Conservation (phyloP, 2,888 invertebrate species). For the Lymantria monacha region DNA sequence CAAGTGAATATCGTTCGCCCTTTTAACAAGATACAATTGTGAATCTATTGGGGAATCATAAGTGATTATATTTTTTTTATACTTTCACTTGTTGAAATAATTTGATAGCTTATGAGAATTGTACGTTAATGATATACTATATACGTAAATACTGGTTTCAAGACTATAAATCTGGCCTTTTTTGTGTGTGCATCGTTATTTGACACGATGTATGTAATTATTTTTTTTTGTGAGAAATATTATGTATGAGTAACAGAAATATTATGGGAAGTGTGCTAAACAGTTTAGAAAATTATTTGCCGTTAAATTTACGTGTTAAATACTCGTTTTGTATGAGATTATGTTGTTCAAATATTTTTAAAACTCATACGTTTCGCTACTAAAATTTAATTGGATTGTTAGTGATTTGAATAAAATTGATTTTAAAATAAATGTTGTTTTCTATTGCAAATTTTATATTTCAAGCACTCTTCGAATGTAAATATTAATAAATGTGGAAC, state of each 20-base stretch:
- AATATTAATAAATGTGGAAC: too few species aligned
- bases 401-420: background rate
- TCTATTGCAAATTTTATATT: too few species aligned
- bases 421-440: background rate
- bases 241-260: slow-evolving; percentile 4
- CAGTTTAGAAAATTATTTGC: slow-evolving; percentile 10
- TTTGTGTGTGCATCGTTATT: slow-evolving; percentile 18
- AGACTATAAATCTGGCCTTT: slow-evolving; percentile 16
- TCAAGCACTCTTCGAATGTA: too few species aligned
- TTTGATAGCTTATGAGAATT: slow-evolving; percentile 42
- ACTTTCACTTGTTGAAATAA: slow-evolving; percentile 55
- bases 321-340: slow-evolving; percentile 4
- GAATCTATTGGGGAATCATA: slow-evolving; percentile 17
- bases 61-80: slow-evolving; percentile 28
- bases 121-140: slow-evolving; percentile 23
- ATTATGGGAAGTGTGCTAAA: slow-evolving; percentile 15
- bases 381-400: slow-evolving; percentile 5
- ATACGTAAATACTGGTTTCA: slow-evolving; percentile 24
- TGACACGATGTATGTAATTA: slow-evolving; percentile 18
- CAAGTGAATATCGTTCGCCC: slow-evolving; percentile 19
- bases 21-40: slow-evolving; percentile 25
- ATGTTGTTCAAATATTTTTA: slow-evolving; percentile 8
- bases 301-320: slow-evolving; percentile 2
- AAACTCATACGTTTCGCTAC: slow-evolving; percentile 6
- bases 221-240: slow-evolving; percentile 19